phyloP scores from a whole-genome alignment of 2,888 invertebrate genomes.

The Nyleta sp. region DNA sequence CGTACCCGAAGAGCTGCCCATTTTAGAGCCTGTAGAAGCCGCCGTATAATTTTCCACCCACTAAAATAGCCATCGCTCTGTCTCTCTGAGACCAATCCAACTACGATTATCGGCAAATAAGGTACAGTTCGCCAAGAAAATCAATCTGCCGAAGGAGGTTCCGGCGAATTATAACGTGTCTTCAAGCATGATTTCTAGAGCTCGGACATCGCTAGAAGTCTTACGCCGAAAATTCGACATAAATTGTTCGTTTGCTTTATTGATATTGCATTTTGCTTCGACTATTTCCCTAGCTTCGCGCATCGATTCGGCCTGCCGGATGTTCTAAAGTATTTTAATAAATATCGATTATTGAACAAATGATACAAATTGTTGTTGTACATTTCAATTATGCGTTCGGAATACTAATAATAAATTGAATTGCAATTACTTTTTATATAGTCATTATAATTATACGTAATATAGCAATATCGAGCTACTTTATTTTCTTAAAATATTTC shows the following conservation, averaged over 20 bases:
- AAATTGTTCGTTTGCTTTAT: not conserved
- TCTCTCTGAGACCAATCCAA: slow-evolving; percentile 75
- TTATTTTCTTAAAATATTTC: no score
- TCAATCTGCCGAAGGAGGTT: slow-evolving; percentile 54
- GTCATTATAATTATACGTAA: no score
- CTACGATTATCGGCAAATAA: slow-evolving; percentile 82
- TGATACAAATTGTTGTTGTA: no score
- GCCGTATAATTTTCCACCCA: slow-evolving; percentile 83
- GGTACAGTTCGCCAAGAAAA: slow-evolving; percentile 78
- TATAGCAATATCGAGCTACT: no score
- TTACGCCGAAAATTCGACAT: slow-evolving; percentile 10
- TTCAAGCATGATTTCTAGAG: slow-evolving; percentile 26
- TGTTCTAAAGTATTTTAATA: no score
- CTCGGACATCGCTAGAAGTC: slow-evolving; percentile 5
- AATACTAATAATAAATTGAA: no score
- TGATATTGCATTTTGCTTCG: not conserved
- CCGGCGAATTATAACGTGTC: slow-evolving; percentile 38
- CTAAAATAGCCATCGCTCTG: slow-evolving; percentile 81
- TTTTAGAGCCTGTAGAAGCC: slow-evolving; percentile 82
- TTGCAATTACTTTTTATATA: no score
- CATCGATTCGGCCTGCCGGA: no score
- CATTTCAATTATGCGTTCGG: no score
- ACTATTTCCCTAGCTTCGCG: no score
- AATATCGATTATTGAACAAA: no score
- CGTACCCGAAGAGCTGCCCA: slow-evolving; percentile 82